Base-by-base conservation (phyloP, 2,797 vertebrate species). In the Parauchenoglanis ngamensis region DNA sequence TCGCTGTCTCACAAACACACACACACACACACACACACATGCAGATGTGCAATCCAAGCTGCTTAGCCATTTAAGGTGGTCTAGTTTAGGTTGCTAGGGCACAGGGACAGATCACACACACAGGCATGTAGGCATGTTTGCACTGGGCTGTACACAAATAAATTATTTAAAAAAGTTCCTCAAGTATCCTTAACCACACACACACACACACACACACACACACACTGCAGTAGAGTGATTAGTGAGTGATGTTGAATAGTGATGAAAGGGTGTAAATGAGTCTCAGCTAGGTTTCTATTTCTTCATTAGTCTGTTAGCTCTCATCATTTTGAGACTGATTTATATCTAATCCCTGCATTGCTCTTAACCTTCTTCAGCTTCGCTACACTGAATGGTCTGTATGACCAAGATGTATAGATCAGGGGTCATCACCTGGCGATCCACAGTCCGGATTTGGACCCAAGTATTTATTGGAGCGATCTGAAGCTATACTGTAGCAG, bases 191-290 rank as follows among this genome's bases (percentile, higher is more conserved):
- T 82, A 46, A 46, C 25, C 35, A 46, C 79, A 63, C 79, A 46
- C 59, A n/a, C 31, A 59, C 54, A 79, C 56, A 81, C 78, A 61
- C 78, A 61, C 78, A 63, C 59, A 44, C 59, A 63, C 49, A 67
- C 17, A 77, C 68, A 76, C 76, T 21, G 7, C 19, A 61, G 46
- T 25, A 25, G 77, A 61, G 77, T 44, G 35, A 44, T 63, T 63
- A 81, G 61, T 85, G 31, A 15, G n/a, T 54, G n/a, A 67, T 67
- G 21, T 57, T 57, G 85, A 3, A 40, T 6, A 28, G 63, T 86
- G 85, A 80, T 86, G 52, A 80, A 54, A 86, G 75, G 31, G 63
- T 79, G 49, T 68, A 67, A 86, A 80, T 70, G 40, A 86, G 85
- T 70, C 75, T 31, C 59, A 44, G 85, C 52, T 59, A n/a, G 21